Percentiles rank a stretch among this genome's conserved stretches.
Evolutionary conservation across 2,797 vertebrate species (phyloP).

Genomic region (Phylloscopus collybita): DNA sequence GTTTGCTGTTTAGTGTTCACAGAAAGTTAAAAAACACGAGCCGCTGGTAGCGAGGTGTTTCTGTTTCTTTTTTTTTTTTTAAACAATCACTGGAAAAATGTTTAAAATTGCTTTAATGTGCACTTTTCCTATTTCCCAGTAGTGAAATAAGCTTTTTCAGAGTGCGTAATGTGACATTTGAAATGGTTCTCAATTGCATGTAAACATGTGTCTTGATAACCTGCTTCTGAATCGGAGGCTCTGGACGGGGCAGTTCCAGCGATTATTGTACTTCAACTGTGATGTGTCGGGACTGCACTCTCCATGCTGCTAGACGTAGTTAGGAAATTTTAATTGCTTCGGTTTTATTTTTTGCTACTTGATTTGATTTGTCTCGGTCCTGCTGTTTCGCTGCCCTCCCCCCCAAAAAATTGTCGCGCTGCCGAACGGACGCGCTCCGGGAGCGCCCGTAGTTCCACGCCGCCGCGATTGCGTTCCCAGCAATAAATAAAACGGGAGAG

Average conservation of each 20-base stretch:
- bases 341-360: conserved; percentile 72
- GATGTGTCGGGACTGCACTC: conserved; percentile 77
- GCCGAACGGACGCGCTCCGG: background rate
- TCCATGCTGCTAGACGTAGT: conserved; percentile 77
- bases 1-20: conserved; percentile 79
- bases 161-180: conserved; percentile 79
- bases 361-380: conserved; percentile 67
- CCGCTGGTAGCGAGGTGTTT: conserved; percentile 77
- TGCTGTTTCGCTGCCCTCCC: conserved; percentile 34
- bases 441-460: background rate
- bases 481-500: conserved; percentile 71
- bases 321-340: conserved; percentile 75
- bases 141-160: conserved; percentile 80
- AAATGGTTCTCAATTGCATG: conserved; percentile 79
- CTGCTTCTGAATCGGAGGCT: conserved; percentile 74
- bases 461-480: conserved; percentile 35
- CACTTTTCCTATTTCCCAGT: conserved; percentile 79
- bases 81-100: conserved; percentile 84
- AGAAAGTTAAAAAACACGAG: conserved; percentile 71
- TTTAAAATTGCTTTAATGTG: conserved; percentile 80
- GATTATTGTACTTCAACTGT: conserved; percentile 72
- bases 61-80: conserved; percentile 70
- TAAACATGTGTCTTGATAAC: conserved; percentile 74
- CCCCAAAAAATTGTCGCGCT: background rate
- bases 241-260: conserved; percentile 78